Percentiles rank a stretch among this genome's conserved stretches.
These are phyloP conservation scores for Rhadinocentrus ornatus DNA, from an alignment of 2,797 vertebrate species.

Conservation along the genomic window DNA sequence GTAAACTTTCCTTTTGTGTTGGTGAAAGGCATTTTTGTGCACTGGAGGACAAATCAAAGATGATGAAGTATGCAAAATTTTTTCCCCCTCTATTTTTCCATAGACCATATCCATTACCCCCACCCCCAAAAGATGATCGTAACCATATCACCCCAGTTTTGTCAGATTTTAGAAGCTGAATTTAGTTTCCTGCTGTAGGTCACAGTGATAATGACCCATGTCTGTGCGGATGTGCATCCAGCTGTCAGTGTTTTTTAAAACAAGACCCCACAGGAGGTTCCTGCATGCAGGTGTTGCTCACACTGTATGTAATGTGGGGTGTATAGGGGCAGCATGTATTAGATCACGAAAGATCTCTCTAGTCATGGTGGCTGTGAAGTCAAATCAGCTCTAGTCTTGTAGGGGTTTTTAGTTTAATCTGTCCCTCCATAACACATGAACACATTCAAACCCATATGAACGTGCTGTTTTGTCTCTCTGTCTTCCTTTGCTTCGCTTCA, in stretches of 20 bases:
- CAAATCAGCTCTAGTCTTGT: constrained; percentile 4
- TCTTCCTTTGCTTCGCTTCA: constrained; percentile 85
- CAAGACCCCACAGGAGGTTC: constrained; percentile 46
- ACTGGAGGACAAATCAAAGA: constrained; percentile 78
- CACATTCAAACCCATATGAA: constrained; percentile 66
- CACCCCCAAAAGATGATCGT: neutral
- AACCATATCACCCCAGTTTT: too few species aligned
- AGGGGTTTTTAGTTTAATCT: constrained; percentile 24
- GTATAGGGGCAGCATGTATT: constrained; percentile 50
- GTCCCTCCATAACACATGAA: constrained; percentile 46
- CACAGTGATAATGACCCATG: constrained; percentile 32
- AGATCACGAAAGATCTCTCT: constrained; percentile 30
- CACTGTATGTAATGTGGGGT: constrained; percentile 16
- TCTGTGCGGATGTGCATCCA: constrained; percentile 14
- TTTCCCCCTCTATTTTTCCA: neutral
- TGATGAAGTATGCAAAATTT: constrained; percentile 52
- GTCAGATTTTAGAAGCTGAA: constrained; percentile 1
- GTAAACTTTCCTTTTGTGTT: constrained; percentile 25
- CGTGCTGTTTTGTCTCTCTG: constrained; percentile 81
- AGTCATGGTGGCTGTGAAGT: constrained; percentile 42
- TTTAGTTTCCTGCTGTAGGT: constrained; percentile 54
- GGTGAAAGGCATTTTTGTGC: constrained; percentile 78
- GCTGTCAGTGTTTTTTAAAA: constrained; percentile 23
- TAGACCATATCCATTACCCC: constrained; percentile 31
- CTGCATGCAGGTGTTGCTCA: constrained; percentile 53